A percentile compares a stretch with the other conserved stretches of the same genome.
Conservation (phyloP, 2,888 invertebrate species). For the Chesias legatella region DNA sequence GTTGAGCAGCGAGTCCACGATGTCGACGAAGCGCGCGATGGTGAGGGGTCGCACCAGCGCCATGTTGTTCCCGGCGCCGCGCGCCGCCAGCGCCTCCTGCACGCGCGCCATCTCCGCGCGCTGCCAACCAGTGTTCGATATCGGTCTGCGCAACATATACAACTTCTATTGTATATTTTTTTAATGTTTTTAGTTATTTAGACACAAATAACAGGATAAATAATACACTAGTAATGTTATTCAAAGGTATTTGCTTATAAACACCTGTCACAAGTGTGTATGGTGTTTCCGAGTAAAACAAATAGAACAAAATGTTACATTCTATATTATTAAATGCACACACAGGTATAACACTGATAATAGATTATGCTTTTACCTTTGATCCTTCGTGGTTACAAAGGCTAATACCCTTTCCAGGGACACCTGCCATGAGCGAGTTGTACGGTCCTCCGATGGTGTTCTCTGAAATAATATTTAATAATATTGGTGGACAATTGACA, state of each 20-base stretch:
- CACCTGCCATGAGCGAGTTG: conserved; percentile 52
- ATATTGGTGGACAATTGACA: too few species aligned
- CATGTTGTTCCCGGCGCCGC: conserved; percentile 28
- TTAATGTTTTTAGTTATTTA: too few species aligned
- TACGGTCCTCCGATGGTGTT: conserved; percentile 64
- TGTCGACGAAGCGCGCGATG: conserved; percentile 69
- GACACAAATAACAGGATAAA: too few species aligned
- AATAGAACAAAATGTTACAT: too few species aligned
- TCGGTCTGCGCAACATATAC: conserved; percentile 38
- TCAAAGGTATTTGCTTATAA: too few species aligned
- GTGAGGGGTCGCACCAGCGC: conserved; percentile 65
- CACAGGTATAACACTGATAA: too few species aligned
- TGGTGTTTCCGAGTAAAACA: too few species aligned
- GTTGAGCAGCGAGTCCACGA: conserved; percentile 48
- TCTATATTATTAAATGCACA: neutral
- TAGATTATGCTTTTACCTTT: conserved; percentile 43
- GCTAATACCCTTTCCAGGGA: conserved; percentile 62
- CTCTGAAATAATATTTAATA: conserved; percentile 39
- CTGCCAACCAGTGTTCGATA: conserved; percentile 60
- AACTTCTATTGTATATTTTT: too few species aligned
- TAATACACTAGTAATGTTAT: too few species aligned
- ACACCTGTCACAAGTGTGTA: too few species aligned
- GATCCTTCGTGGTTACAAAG: conserved; percentile 66
- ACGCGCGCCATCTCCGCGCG: conserved; percentile 46
- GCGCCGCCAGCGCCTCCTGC: conserved; percentile 37